Conservation (phyloP, 2,888 invertebrate genomes). For the Rhagium mordax region DNA sequence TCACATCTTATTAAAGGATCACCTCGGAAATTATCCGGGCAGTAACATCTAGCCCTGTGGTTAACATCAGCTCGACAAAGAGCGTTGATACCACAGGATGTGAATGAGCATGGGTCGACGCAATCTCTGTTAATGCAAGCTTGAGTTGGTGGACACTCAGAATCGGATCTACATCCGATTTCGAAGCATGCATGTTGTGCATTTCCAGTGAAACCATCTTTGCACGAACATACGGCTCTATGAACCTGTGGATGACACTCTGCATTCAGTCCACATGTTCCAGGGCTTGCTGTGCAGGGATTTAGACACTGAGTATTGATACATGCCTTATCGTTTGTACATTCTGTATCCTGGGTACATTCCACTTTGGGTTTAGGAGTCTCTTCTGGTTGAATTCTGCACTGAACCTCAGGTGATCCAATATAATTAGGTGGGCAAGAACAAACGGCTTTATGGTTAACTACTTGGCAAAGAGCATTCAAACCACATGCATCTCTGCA, state of each 20-base stretch:
- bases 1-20: slow-evolving; percentile 86
- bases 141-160: slow-evolving; percentile 86
- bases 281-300: slow-evolving; percentile 79
- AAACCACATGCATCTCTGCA: slow-evolving; percentile 87
- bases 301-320: slow-evolving; percentile 82
- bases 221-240: slow-evolving; percentile 86
- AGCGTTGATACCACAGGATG: slow-evolving; percentile 87
- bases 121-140: slow-evolving; percentile 89
- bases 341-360: slow-evolving; percentile 84
- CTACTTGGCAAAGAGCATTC: slow-evolving; percentile 84
- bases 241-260: slow-evolving; percentile 86
- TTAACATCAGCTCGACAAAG: slow-evolving; percentile 82
- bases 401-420: slow-evolving; percentile 85
- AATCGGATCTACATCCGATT: slow-evolving; percentile 88
- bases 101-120: slow-evolving; percentile 83
- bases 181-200: slow-evolving; percentile 84
- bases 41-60: slow-evolving; percentile 88
- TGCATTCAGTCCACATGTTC: slow-evolving; percentile 84
- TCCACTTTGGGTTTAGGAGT: slow-evolving; percentile 78
- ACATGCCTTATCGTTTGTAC: slow-evolving; percentile 88
- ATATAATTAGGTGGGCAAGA: slow-evolving; percentile 85
- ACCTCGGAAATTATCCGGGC: slow-evolving; percentile 85
- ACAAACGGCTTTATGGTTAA: slow-evolving; percentile 88
- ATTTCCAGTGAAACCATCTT: slow-evolving; percentile 88
- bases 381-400: slow-evolving; percentile 71